phyloP scores from a whole-genome alignment of 92 coral and sea anemone species.

The Metridium senile region DNA sequence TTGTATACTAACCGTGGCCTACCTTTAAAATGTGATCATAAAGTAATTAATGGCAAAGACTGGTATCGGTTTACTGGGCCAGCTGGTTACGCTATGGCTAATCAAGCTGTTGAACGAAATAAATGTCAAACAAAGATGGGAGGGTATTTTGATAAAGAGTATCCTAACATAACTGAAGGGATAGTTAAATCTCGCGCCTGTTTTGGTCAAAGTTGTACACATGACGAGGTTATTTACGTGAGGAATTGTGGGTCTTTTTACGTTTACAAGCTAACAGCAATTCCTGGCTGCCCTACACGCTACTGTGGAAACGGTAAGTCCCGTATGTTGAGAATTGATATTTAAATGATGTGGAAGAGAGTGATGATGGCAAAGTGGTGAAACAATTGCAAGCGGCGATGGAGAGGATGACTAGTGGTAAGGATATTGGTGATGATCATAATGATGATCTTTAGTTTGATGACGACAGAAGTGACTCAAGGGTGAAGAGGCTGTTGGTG shows the following conservation, averaged over 20 bases:
- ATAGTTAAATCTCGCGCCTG: neutral
- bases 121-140: slow-evolving; percentile 18
- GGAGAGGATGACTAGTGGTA: too few species aligned
- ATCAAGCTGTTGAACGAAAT: neutral
- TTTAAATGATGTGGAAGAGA: too few species aligned
- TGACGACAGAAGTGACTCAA: too few species aligned
- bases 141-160: slow-evolving; percentile 6
- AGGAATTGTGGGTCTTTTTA: slow-evolving; percentile 41
- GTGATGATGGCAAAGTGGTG: too few species aligned
- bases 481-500: too few species aligned
- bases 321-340: neutral
- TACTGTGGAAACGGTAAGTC: slow-evolving; percentile 46
- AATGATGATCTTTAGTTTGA: too few species aligned
- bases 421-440: too few species aligned
- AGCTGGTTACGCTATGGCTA: slow-evolving; percentile 30
- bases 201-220: neutral
- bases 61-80: slow-evolving; percentile 42
- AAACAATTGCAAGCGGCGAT: too few species aligned
- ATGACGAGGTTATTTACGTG: neutral
- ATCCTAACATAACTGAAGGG: slow-evolving; percentile 19
- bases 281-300: slow-evolving; percentile 15
- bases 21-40: neutral
- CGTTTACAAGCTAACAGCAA: slow-evolving; percentile 24
- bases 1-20: neutral
- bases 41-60: neutral